Base-by-base conservation (phyloP, 2,113 vertebrate species). In the Irena cyanogastra region DNA sequence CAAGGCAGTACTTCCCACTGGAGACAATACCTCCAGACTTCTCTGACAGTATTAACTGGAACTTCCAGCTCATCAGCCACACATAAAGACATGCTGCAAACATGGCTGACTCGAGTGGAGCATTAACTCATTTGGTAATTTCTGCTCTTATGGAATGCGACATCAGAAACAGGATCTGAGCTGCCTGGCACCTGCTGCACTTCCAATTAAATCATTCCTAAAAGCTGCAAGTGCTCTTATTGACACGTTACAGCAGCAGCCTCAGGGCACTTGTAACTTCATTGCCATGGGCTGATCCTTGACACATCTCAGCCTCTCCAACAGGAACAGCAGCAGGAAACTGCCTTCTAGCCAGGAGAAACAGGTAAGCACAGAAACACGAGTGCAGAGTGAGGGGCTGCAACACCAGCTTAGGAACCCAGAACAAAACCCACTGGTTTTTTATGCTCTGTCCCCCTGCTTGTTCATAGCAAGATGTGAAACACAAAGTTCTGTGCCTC, bases 71-170 rank as follows among this genome's bases (percentile, higher is more conserved):
- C 83, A 92, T 42, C 89, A 90, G 64, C 35, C 50, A 57, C 33
- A 84, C 61, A 82, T 6, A 93, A 93, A 94, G 91, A 33, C 45
- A 13, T 0, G 16, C 57, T 84, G 91, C 64, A 83, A 89, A 85
- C 75, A 39, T 0, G 59, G 70, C 57, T 59, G 69, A 7, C 63
- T 15, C 2, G 57, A 87, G 93, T 7, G 42, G 28, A 75, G 84
- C 81, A 72, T 72, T 87, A 94, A 91, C 91, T 83, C 53, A 1
- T 21, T 57, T 15, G 61, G 69, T 57, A 33, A 84, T 91, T 74
- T 22, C 80, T 94, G 94, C 87, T 85, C n/a, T 72, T 16, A 89
- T 63, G 95, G 95, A 90, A 96, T 85, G 94, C 0, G 60, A 87
- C 87, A 94, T 42, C 81, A 85, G 89, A 53, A 89, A 50, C 41